Conservation (phyloP, 2,797 vertebrate genomes). For the Remorina albescens region DNA sequence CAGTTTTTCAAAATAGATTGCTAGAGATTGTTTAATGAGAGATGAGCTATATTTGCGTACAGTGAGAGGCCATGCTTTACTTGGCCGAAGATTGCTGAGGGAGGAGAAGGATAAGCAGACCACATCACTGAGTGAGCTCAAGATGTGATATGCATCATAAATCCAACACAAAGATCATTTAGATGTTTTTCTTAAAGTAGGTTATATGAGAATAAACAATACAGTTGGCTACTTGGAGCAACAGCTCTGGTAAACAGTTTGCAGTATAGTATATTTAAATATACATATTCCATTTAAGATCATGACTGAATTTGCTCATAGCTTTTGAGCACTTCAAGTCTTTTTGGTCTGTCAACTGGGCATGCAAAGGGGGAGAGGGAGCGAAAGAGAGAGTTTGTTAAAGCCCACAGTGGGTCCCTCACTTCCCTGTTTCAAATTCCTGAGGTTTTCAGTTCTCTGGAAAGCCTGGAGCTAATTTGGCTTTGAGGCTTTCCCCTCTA, state of each 20-base stretch:
- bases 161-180: constrained; percentile 31
- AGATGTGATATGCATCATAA: constrained; percentile 33
- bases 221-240: constrained; percentile 16
- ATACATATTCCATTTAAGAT: constrained; percentile 23
- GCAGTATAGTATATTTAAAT: constrained; percentile 15
- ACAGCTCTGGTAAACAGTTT: constrained; percentile 18
- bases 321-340: constrained; percentile 29
- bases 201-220: constrained; percentile 54
- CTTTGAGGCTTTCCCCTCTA: constrained; percentile 79
- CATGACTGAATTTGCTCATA: constrained; percentile 31
- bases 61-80: constrained; percentile 26
- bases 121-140: not conserved
- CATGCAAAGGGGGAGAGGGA: constrained; percentile 15
- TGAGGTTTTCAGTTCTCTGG: constrained; percentile 78
- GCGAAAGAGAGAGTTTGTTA: constrained; percentile 58
- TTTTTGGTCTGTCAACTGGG: constrained; percentile 52
- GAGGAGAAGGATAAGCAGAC: no score
- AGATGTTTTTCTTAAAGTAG: constrained; percentile 27
- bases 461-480: constrained; percentile 84
- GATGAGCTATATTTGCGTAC: constrained; percentile 28
- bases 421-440: constrained; percentile 79
- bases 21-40: constrained; percentile 20
- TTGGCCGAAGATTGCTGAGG: constrained; percentile 38
- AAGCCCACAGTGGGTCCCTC: constrained; percentile 63
- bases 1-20: constrained; percentile 20